Base-by-base conservation (phyloP, 1,140 invertebrate species). In the Drosophila cardini region DNA sequence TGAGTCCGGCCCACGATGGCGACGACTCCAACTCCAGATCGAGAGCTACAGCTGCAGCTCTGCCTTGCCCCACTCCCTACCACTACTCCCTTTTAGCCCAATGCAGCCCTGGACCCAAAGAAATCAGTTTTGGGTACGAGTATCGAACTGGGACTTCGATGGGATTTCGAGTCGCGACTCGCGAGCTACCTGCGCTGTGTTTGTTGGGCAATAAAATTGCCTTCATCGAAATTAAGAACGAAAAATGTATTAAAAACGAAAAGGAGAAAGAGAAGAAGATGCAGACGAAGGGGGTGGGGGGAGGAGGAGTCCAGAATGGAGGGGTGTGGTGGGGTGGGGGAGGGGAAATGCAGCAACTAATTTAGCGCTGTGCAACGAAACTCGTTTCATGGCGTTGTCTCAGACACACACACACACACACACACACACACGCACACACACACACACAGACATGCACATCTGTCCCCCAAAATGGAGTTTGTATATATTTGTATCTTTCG, bases 171-270 rank as follows among this genome's bases (percentile, higher is more conserved):
- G 34, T 72, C 62, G 70, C 5, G 34, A 63, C 32, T 72, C 62
- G 70, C 53, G 60, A 30, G 77, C 83, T 86, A 86, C 83, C 83
- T 86, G 83, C 52, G 38, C 43, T 38, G 69, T 7, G 21, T 26
- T 26, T 26, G 42, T 55, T 10, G 15, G 72, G 84, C 84, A 89
- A 89, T 89, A 89, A 89, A 89, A 89, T 89, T 83, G 84, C 71
- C 83, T 89, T 70, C 80, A 87, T 80, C 76, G 83, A 89, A 87
- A 87, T 89, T 89, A 89, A 89, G 80, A 89, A 87, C 84, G 80
- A 78, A 83, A 89, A 89, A 80, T 80, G 80, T 89, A 89, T 89
- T 89, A 84, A 83, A 78, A 83, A 73, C 21, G 21, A 9, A 21
- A 11, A 46, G 40, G 40, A 15, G 40, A 8, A 13, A 46, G 6